Evolutionary conservation across 2,797 vertebrate genomes (phyloP).

Genomic region (Catharus ustulatus): DNA sequence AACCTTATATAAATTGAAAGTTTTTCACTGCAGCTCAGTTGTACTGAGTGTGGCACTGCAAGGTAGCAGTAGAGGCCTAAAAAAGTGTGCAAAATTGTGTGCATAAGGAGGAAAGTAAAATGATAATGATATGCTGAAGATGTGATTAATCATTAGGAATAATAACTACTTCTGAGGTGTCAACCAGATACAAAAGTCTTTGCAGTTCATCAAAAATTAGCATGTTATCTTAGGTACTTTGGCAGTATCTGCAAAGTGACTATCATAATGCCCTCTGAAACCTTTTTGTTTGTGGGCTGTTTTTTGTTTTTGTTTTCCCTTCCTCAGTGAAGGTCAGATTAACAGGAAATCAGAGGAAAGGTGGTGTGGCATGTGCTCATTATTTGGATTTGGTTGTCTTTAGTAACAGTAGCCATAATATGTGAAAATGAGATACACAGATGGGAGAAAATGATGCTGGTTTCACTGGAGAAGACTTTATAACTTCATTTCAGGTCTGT

Average conservation of each 20-base stretch:
- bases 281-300: not conserved
- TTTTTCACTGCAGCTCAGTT: not conserved
- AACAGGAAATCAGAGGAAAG: not conserved
- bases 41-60: not conserved
- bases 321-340: not conserved
- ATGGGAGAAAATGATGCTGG: not conserved
- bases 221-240: not conserved
- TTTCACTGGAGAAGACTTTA: not conserved
- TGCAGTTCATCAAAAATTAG: not conserved
- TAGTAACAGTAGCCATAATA: not conserved
- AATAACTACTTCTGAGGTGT: not conserved
- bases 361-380: not conserved
- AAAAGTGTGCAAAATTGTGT: not conserved
- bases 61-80: not conserved
- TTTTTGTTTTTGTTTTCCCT: not conserved
- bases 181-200: not conserved
- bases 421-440: not conserved
- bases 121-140: not conserved
- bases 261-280: not conserved
- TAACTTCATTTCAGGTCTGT: slow-evolving; percentile 85
- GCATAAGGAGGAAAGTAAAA: not conserved
- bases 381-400: not conserved
- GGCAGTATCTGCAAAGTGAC: not conserved
- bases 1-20: not conserved
- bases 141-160: not conserved